Evolutionary conservation across 2,113 vertebrate species (phyloP).

Genomic region (Orientallactaga bullata): DNA sequence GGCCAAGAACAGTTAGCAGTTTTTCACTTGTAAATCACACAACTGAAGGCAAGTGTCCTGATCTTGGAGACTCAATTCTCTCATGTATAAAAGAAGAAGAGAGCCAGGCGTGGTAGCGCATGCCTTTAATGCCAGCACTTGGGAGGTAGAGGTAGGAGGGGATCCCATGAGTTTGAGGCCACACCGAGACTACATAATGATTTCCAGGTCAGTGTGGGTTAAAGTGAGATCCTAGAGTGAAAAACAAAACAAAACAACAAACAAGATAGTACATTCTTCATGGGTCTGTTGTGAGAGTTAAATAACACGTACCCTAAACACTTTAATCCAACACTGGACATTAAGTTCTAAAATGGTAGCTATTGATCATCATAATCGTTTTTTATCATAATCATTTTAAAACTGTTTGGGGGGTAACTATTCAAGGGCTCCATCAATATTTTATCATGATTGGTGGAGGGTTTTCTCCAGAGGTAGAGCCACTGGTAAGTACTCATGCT

Average conservation of each 20-base stretch:
- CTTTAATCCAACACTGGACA: not conserved
- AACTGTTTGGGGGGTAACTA: not conserved
- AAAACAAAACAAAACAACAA: no score
- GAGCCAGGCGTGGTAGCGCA: not conserved
- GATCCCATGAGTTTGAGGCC: no score
- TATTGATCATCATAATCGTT: constrained; percentile 42
- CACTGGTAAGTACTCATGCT: no score
- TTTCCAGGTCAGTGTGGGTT: no score
- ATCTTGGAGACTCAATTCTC: not conserved
- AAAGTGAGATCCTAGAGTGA: no score
- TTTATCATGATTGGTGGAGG: no score
- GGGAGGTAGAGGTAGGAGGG: no score
- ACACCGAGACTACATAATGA: no score
- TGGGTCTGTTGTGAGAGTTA: not conserved
- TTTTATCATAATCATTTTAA: constrained; percentile 20
- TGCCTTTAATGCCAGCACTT: no score
- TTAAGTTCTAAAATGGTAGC: constrained; percentile 11
- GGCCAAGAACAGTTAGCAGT: not conserved
- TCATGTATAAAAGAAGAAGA: not conserved
- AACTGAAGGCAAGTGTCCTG: not conserved
- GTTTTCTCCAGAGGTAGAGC: no score
- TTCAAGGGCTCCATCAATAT: constrained; percentile 4
- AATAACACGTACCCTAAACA: not conserved
- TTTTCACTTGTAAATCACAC: not conserved
- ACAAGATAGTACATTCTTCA: not conserved